Evolutionary conservation across 1,140 invertebrate species (phyloP), one percentile per base, ranked within the genome.

Genomic region (Chelonus insularis): DNA sequence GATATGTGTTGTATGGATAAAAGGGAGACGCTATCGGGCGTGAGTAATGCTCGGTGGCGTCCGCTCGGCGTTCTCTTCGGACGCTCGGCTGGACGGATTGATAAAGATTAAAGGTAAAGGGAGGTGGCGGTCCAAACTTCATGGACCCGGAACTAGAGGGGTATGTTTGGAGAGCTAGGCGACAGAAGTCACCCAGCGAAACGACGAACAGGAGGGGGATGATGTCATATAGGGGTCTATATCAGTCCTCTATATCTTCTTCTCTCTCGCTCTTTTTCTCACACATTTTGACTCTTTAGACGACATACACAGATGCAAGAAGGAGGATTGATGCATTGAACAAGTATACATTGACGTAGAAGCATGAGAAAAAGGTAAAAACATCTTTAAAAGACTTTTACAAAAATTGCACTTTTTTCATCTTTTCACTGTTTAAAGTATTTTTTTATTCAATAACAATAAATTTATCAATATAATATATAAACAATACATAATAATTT

Each of bases 21-120:
- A 41, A 57, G 69, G 67, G 59, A 68, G 54, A 66, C 61, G 73
- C 72, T 75, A 79, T 79, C 77, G 73, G 73, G 72, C 76, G 76
- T 79, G 75, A 78, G 77, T 78, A 80, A 80, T 76, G 72, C 75
- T 69, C 73, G 75, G 73, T 69, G 73, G 74, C 74, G 75, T 76
- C 68, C 71, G 74, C 66, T 70, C 70, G 67, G 70, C 71, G 68
- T 70, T 67, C 68, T 69, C 68, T 66, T 62, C 63, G 57, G 63
- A 66, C 57, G 67, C 64, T 66, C 67, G 69, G 65, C 69, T 72
- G 72, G 71, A 72, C 72, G 79, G 75, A 80, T 80, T 81, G 79
- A 81, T 79, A 81, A 79, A 81, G 78, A 81, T 80, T 81, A 81
- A 79, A 81, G 78, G 78, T 80, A 74, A 78, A 76, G 69, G 72